Base-by-base conservation (phyloP, 2,797 vertebrate genomes). In the Hoplostethus mediterraneus region DNA sequence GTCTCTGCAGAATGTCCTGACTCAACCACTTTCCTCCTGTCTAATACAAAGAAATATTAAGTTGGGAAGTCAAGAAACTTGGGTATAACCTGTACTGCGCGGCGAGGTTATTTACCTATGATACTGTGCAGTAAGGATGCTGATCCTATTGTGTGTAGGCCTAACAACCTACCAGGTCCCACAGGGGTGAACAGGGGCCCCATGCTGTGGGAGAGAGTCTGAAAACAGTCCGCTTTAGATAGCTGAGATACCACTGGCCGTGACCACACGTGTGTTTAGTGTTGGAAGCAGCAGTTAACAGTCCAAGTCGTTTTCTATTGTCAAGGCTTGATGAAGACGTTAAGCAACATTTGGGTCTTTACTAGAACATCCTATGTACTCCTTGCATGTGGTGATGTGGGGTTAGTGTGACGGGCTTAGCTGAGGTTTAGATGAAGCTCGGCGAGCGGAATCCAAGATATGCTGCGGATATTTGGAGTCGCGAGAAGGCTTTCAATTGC, bases 221-320 rank as follows among this genome's bases (percentile, higher is more conserved):
- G 71, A 84, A 55, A 72, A 21, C 76, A 16, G n/a, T 42, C 49
- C 0, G 53, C 57, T 10, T 48, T 60, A 54, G 21, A 0, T 77
- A 77, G 83, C 90, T 88, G 89, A 91, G 77, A 87, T 83, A 91
- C 84, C 83, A 79, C 73, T 56, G 68, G 61, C 71, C 56, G 6
- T n/a, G 63, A 80, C 74, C 78, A 51, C 85, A 58, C 58, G 42
- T 79, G 57, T 77, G 82, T 31, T 68, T 7, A 61, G 57, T 52
- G 71, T 49, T 28, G 38, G 57, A 36, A 60, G n/a, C 44, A 33
- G 65, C 14, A 71, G 71, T 71, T n/a, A 57, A 7, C 25, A 28
- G 28, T 13, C 42, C 17, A 44, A 16, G 69, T 55, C 56, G 28
- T 17, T 67, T 60, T 80, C 51, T 70, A 28, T 62, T 10, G 62